Percentiles rank a stretch among this genome's conserved stretches.
Evolutionary conservation across 2,797 vertebrate genomes (phyloP).

Genomic region (Gallinago solitaria): DNA sequence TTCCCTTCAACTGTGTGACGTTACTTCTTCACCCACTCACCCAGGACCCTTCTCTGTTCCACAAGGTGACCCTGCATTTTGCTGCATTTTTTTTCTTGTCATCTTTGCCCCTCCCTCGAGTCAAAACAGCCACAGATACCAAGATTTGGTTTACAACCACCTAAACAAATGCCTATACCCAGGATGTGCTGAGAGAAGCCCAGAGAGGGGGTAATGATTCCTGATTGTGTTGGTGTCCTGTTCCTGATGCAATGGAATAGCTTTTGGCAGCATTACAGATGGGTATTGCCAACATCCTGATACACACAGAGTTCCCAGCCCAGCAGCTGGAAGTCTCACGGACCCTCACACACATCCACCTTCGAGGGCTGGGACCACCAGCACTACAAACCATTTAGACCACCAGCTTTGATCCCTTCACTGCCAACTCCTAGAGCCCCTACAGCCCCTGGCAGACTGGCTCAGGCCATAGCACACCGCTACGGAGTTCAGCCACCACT

Average conservation of each 20-base stretch:
- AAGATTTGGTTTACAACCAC: neutral
- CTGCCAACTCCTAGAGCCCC: neutral
- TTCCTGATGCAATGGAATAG: neutral
- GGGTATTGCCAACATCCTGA: neutral
- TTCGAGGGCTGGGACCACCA: neutral
- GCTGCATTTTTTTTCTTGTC: neutral
- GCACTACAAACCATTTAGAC: neutral
- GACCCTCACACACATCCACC: neutral
- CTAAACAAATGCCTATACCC: neutral
- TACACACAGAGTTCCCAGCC: neutral
- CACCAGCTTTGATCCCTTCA: neutral
- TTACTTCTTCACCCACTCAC: neutral
- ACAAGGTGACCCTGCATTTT: neutral
- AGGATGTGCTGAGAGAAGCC: neutral
- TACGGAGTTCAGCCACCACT: fast-evolving
- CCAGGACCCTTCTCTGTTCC: neutral
- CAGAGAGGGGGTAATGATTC: fast-evolving
- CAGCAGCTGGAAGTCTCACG: neutral
- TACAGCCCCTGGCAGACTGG: neutral
- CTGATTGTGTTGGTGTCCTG: fast-evolving
- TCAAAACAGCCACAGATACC: neutral
- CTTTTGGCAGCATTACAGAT: fast-evolving
- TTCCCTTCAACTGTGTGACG: neutral
- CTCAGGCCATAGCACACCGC: fast-evolving
- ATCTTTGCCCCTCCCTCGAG: neutral